Evolutionary conservation across 2,113 vertebrate species (phyloP).

Genomic region (Amblyornis subalaris): DNA sequence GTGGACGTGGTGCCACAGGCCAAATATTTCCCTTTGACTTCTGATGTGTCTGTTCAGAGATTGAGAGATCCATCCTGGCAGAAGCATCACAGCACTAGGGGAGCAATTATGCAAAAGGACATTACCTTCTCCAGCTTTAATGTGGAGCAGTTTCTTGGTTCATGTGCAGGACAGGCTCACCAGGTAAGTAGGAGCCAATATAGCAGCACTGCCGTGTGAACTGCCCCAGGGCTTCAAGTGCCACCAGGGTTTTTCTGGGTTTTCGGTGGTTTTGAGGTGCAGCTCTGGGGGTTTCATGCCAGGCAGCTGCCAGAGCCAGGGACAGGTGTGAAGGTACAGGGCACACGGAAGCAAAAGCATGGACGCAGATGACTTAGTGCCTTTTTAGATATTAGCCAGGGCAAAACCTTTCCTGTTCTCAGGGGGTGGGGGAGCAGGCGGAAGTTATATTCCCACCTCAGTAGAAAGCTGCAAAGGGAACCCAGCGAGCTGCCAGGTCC

Average conservation of each 20-base stretch:
- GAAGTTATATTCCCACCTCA: background rate
- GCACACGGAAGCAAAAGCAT: background rate
- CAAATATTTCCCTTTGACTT: background rate
- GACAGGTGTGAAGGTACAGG: background rate
- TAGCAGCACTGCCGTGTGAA: background rate
- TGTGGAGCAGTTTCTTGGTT: background rate
- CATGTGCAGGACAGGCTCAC: background rate
- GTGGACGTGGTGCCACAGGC: background rate
- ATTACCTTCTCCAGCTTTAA: background rate
- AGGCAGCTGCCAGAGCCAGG: background rate
- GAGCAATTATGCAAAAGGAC: background rate
- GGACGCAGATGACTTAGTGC: background rate
- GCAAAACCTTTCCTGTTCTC: background rate
- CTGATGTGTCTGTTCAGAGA: background rate
- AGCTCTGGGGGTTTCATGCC: background rate
- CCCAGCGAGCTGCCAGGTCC: accelerated
- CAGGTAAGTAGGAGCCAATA: background rate
- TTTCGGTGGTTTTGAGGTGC: background rate
- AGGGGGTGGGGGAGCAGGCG: background rate
- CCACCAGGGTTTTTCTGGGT: accelerated
- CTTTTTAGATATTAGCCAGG: background rate
- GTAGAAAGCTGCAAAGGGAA: background rate
- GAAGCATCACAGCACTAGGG: background rate
- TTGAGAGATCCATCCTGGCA: accelerated
- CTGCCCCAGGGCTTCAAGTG: background rate